Evolutionary conservation across 92 coral and sea anemone genomes (phyloP).

Genomic region (Palythoa grandis): DNA sequence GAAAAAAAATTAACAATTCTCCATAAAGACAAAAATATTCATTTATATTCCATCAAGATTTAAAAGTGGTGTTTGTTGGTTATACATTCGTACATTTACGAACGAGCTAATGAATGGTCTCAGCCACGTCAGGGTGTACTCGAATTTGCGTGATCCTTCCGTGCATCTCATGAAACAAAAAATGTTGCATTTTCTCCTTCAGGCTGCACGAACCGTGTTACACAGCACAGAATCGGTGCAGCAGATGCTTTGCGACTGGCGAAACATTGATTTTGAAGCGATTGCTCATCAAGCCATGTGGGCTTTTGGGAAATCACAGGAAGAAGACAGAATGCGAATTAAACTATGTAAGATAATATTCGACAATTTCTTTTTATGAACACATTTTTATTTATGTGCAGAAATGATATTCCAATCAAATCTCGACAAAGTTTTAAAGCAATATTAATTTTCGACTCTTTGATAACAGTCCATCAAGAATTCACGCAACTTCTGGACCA

Average conservation of each 20-base stretch:
- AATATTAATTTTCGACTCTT: background rate
- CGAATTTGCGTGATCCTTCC: no score
- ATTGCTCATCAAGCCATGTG: conserved; percentile 97
- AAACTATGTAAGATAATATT: conserved; percentile 76
- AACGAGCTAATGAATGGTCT: no score
- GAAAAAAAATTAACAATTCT: no score
- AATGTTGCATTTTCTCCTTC: conserved; percentile 1
- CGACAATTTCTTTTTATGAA: background rate
- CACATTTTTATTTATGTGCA: background rate
- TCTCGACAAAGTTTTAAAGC: background rate
- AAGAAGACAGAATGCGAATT: conserved; percentile 76
- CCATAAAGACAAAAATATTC: no score
- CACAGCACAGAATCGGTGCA: conserved; percentile 97
- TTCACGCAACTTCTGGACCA: conserved; percentile 97
- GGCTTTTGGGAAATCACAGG: conserved; percentile 82
- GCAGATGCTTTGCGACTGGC: conserved; percentile 97
- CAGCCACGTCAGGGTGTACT: no score
- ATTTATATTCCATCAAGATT: no score
- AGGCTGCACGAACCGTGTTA: conserved; percentile 98
- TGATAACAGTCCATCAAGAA: conserved; percentile 78
- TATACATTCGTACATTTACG: no score
- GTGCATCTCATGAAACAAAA: background rate
- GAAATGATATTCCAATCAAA: no score
- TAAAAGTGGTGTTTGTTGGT: no score
- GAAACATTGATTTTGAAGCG: conserved; percentile 91